Conservation (phyloP, 2,113 vertebrate genomes). For the Sphyrna mokarran region DNA sequence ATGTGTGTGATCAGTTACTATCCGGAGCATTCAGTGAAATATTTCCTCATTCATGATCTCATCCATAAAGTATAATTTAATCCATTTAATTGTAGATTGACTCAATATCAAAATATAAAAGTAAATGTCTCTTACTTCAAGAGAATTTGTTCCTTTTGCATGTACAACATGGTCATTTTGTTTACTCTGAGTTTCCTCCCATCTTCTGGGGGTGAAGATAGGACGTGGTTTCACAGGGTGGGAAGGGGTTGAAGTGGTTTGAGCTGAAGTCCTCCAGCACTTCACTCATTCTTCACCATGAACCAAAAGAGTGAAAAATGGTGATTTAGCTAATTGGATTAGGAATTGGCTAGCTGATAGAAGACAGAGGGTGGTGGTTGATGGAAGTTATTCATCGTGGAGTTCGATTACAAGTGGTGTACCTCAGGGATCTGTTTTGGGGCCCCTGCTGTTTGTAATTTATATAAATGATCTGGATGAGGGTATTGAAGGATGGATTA, state of each 20-base stretch:
- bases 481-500: no score
- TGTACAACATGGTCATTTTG: background rate
- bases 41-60: conserved; percentile 3
- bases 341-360: no score
- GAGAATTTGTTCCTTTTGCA: background rate
- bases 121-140: no score
- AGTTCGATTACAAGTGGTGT: no score
- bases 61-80: background rate
- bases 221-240: background rate
- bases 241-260: background rate
- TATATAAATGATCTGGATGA: no score
- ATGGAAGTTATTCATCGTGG: no score
- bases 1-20: background rate
- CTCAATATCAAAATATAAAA: background rate
- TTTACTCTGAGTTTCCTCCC: background rate
- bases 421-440: no score
- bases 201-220: background rate
- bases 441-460: no score
- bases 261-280: background rate
- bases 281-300: background rate
- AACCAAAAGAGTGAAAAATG: background rate
- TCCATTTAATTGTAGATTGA: background rate
- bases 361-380: no score
- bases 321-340: no score
- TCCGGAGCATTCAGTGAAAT: background rate